phyloP scores from a whole-genome alignment of 1,140 invertebrate genomes.

The Andricus grossulariae region DNA sequence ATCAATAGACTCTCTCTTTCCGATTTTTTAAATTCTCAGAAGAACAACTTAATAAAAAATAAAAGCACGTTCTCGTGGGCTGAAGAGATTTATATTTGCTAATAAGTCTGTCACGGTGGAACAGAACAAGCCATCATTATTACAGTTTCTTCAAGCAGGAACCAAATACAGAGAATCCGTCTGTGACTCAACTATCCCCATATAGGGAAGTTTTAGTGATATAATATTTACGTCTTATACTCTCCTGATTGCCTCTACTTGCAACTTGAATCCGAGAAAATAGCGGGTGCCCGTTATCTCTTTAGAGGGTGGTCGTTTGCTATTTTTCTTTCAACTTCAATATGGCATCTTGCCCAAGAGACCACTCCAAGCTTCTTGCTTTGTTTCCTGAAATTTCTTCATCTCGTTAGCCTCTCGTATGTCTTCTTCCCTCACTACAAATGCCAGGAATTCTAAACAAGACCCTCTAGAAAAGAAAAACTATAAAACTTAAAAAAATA shows the following conservation, averaged over 20 bases:
- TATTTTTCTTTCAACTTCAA: conserved; percentile 45
- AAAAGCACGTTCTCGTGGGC: background rate
- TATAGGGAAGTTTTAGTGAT: conserved; percentile 51
- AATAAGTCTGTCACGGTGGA: conserved; percentile 52
- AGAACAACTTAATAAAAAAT: background rate
- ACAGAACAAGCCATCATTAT: conserved; percentile 40
- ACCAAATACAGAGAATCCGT: conserved; percentile 45
- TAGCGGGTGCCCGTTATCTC: conserved; percentile 37
- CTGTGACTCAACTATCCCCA: conserved; percentile 21
- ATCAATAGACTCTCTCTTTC: background rate
- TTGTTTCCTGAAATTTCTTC: conserved; percentile 27
- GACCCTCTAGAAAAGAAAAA: background rate
- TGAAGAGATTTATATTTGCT: conserved; percentile 51
- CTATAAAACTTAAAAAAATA: background rate
- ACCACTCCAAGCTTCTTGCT: conserved; percentile 17
- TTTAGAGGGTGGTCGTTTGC: conserved; percentile 41
- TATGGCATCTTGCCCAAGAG: conserved; percentile 18
- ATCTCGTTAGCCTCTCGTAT: conserved; percentile 18
- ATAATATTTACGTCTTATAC: conserved; percentile 43
- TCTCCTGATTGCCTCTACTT: conserved; percentile 41
- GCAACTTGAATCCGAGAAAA: conserved; percentile 44
- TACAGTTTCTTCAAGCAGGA: conserved; percentile 38
- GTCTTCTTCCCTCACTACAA: conserved; percentile 4
- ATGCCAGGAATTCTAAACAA: conserved; percentile 11
- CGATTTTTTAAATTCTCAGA: background rate